These are phyloP conservation scores for Drosophila lutescens DNA, from an alignment of 2,888 invertebrate species.

Conservation along the genomic window DNA sequence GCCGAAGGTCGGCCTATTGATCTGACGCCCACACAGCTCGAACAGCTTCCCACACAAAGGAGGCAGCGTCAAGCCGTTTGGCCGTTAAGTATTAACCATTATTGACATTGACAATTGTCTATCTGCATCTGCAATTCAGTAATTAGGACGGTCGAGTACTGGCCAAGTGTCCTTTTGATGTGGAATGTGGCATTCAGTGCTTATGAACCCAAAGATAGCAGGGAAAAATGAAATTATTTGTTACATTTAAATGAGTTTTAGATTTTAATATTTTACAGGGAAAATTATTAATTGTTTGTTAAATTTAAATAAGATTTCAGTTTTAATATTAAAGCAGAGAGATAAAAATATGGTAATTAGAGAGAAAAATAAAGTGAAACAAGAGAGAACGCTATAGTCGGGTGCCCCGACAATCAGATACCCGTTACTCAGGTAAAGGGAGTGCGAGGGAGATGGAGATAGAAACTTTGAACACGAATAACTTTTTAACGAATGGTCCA, in stretches of 20 bases:
- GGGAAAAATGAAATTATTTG: not conserved
- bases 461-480: too few relatives aligned
- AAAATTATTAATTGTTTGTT: not conserved
- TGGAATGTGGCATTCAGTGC: not conserved
- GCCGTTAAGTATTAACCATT: conserved; percentile 71
- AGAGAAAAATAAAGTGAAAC: too few relatives aligned
- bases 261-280: too few relatives aligned
- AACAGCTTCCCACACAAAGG: conserved; percentile 13
- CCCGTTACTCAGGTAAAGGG: too few relatives aligned
- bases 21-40: conserved; percentile 61
- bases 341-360: too few relatives aligned
- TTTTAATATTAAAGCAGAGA: too few relatives aligned
- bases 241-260: not conserved
- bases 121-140: conserved; percentile 42
- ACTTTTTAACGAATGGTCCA: too few relatives aligned
- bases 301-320: not conserved
- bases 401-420: too few relatives aligned
- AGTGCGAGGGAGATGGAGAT: too few relatives aligned
- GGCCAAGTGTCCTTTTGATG: conserved; percentile 57
- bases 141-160: conserved; percentile 36
- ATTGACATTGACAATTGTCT: conserved; percentile 79
- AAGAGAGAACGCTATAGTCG: too few relatives aligned
- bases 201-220: not conserved
- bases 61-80: conserved; percentile 15
- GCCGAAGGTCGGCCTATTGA: conserved; percentile 76